These are phyloP conservation scores for Drosophila koepferae DNA, from an alignment of 2,888 invertebrate genomes.

Conservation along the genomic window DNA sequence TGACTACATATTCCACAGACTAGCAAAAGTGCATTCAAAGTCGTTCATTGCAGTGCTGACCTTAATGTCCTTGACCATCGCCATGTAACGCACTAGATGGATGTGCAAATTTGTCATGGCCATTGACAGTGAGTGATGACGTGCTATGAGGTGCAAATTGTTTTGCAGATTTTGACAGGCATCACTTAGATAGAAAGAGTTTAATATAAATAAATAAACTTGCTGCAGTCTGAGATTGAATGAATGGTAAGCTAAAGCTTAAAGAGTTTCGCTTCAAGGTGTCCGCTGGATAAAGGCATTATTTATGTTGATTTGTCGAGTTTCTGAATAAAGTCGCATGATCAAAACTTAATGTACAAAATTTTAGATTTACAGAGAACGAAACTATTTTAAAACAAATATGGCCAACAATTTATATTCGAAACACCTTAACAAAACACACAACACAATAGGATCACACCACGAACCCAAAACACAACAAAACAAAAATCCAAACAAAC, in stretches of 20 bases:
- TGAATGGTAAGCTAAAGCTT: neutral
- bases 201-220: neutral
- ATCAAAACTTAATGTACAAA: no score
- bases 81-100: slow-evolving; percentile 10
- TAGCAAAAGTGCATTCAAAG: slow-evolving; percentile 46
- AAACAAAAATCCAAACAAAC: no score
- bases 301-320: slow-evolving; percentile 9
- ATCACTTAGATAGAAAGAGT: neutral
- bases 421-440: no score
- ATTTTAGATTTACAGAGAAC: no score
- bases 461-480: no score
- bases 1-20: slow-evolving; percentile 19
- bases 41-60: slow-evolving; percentile 30
- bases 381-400: no score
- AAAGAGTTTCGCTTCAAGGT: neutral
- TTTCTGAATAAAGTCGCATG: slow-evolving; percentile 1
- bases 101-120: slow-evolving; percentile 37
- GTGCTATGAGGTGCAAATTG: slow-evolving; percentile 25
- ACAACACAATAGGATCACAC: no score
- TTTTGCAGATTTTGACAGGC: slow-evolving; percentile 21
- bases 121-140: slow-evolving; percentile 47
- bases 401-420: no score
- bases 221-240: neutral
- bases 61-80: slow-evolving; percentile 53
- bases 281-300: neutral